Base-by-base conservation (phyloP, 92 coral and sea anemone genomes). In the Palythoa heliodiscus region DNA sequence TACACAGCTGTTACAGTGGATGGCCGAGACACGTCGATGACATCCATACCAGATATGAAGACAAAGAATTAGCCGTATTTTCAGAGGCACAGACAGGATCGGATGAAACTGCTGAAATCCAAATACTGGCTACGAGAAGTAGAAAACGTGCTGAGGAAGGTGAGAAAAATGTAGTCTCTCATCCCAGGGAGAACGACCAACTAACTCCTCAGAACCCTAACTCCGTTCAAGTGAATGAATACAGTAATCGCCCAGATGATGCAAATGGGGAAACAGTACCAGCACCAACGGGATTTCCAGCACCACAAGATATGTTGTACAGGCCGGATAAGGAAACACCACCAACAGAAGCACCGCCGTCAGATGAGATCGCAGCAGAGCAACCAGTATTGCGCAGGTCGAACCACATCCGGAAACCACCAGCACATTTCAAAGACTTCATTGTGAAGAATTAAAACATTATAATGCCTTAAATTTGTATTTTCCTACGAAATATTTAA, bases 21-120 rank as follows among this genome's bases (percentile, higher is more conserved):
- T 53, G 92, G 91, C 61, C 71, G 86, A 3, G 67, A 50, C 90
- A 89, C 40, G 79, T 86, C 10, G 87, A 91, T 55, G 90, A 89
- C 81, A 14, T 91, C 3, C 87, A 73, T 70, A 67, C 91, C 0
- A 83, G 86, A 16, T 71, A 87, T 25, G 86, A 57, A 71, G 50
- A 58, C 15, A 58, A 55, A 40, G 72, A 9, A 55, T 55, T 55
- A 40, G 25, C 63, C 9, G n/a, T 11, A 66, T 10, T 17, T 9
- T 52, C 70, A 3, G 53, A 13, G 68, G 78, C 25, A 83, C 78
- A 29, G 5, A 3, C 69, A 55, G 71, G 29, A 20, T 71, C 78
- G 4, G 68, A 69, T 68, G 58, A 11, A 39, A 60, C 68, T n/a
- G 7, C 82, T 24, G 55, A 20, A 55, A 20, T 58, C 70, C 20